Evolutionary conservation across 2,888 invertebrate species (phyloP).

Genomic region (Sminthurinus aureus): DNA sequence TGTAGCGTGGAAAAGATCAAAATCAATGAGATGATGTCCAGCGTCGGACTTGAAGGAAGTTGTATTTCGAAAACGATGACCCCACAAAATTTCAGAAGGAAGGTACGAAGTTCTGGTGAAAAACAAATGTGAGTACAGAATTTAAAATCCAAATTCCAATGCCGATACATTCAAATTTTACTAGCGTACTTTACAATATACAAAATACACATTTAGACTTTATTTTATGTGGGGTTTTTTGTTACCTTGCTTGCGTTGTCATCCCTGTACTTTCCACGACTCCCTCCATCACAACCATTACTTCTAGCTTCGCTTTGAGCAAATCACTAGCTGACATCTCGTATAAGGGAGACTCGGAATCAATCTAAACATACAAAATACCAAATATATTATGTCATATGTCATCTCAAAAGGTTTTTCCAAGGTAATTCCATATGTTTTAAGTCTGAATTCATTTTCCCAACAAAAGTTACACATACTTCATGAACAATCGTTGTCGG

Average conservation of each 20-base stretch:
- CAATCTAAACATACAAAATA: constrained; percentile 69
- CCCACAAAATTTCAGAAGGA: constrained; percentile 68
- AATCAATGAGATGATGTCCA: constrained; percentile 53
- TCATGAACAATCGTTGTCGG: constrained; percentile 91
- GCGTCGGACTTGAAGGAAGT: constrained; percentile 50
- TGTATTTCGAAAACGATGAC: constrained; percentile 53
- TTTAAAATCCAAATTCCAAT: no score
- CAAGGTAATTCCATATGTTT: background rate
- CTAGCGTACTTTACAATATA: no score
- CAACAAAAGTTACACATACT: constrained; percentile 62
- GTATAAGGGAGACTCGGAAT: constrained; percentile 84
- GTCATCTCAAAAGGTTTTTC: no score
- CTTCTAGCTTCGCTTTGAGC: constrained; percentile 78
- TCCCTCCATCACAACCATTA: constrained; percentile 88
- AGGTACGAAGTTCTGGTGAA: constrained; percentile 73
- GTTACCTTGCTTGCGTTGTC: constrained; percentile 77
- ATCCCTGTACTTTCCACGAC: constrained; percentile 85
- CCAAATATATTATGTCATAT: background rate
- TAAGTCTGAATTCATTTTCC: background rate
- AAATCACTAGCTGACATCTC: constrained; percentile 88
- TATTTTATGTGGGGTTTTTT: no score
- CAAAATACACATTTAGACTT: no score
- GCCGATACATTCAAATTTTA: no score
- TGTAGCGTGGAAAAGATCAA: constrained; percentile 54
- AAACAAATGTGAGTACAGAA: no score